Conservation (phyloP, 2,797 vertebrate genomes). For the Antennarius maculatus region DNA sequence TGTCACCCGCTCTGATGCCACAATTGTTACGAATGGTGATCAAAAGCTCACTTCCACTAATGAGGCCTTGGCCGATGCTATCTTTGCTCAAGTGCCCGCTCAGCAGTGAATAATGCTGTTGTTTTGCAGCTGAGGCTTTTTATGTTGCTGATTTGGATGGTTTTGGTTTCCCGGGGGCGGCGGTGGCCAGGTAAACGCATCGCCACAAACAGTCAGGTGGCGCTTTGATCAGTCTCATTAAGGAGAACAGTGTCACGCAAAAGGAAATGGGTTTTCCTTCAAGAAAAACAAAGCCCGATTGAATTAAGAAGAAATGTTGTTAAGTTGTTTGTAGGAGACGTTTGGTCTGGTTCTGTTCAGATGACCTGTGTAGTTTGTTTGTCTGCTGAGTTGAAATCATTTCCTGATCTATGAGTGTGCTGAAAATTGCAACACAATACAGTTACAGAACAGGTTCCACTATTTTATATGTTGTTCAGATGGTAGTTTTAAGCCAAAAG, state of each 20-base stretch:
- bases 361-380: conserved; percentile 4
- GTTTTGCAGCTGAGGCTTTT: conserved; percentile 28
- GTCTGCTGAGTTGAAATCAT: background rate
- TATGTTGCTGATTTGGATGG: conserved; percentile 31
- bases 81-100: conserved; percentile 15
- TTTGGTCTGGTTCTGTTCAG: background rate
- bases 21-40: conserved; percentile 34
- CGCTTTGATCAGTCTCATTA: conserved; percentile 37
- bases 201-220: conserved; percentile 15
- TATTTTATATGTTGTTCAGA: no score
- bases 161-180: conserved; percentile 20
- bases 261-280: background rate
- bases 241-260: background rate
- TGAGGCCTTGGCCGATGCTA: conserved; percentile 19
- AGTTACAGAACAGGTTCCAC: background rate
- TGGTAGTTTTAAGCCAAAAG: no score
- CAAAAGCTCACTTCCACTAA: conserved; percentile 41
- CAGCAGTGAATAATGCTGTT: conserved; percentile 35
- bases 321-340: background rate
- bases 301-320: background rate
- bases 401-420: background rate
- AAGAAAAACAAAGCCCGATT: conserved; percentile 3
- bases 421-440: background rate
- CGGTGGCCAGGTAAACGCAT: conserved; percentile 37
- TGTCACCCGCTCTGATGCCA: background rate